These are phyloP conservation scores for Pristionchus exspectatus DNA, from an alignment of 2,888 invertebrate genomes.

Conservation along the genomic window DNA sequence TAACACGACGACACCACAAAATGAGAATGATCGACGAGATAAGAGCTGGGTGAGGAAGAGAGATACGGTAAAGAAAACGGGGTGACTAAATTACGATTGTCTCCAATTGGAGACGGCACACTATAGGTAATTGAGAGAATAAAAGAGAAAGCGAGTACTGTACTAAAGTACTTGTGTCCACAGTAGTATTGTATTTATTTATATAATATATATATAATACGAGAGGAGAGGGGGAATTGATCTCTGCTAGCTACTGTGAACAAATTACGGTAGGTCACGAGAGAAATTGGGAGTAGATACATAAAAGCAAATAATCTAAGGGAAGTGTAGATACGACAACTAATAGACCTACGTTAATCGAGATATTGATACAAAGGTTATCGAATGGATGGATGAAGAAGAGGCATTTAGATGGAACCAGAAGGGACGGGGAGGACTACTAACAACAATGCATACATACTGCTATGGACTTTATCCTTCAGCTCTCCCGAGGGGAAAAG, in stretches of 20 bases:
- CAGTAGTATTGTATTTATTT: constrained; percentile 42
- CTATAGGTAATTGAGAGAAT: constrained; percentile 18
- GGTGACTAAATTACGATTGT: neutral
- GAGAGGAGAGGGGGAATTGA: neutral
- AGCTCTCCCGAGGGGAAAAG: constrained; percentile 34
- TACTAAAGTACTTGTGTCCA: constrained; percentile 45
- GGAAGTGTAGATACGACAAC: constrained; percentile 12
- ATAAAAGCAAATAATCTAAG: constrained; percentile 21
- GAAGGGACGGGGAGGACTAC: neutral
- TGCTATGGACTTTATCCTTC: constrained; percentile 44
- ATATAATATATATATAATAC: constrained; percentile 40
- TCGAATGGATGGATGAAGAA: neutral
- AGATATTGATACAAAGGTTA: constrained; percentile 79
- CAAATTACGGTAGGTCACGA: constrained; percentile 43
- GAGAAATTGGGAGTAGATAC: constrained; percentile 21
- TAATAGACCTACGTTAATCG: constrained; percentile 40
- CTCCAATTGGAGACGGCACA: neutral
- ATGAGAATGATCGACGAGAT: constrained; percentile 53
- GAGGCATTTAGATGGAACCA: constrained; percentile 41
- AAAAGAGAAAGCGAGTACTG: constrained; percentile 45
- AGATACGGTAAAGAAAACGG: constrained; percentile 40
- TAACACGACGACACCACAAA: constrained; percentile 52
- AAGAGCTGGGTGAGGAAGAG: constrained; percentile 1
- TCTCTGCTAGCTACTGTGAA: constrained; percentile 17
- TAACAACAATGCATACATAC: constrained; percentile 46